Percentiles rank a stretch among this genome's conserved stretches.
phyloP scores from a whole-genome alignment of 2,797 vertebrate species.

The Pampus argenteus region DNA sequence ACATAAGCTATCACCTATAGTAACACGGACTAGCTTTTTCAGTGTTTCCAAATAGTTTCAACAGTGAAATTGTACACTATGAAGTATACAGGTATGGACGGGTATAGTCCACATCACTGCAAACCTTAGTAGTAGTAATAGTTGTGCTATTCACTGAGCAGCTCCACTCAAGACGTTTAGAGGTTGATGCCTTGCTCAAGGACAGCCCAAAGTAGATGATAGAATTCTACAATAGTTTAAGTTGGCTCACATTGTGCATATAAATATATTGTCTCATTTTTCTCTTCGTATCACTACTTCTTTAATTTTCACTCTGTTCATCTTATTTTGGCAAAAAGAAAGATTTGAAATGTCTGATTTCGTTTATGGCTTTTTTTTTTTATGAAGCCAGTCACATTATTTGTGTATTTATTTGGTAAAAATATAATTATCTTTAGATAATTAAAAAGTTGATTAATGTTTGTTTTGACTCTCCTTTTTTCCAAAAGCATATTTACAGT shows the following conservation, averaged over 20 bases:
- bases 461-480: background rate
- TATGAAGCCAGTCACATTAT: background rate
- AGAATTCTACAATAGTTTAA: no score
- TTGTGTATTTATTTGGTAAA: background rate
- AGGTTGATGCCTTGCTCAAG: slow-evolving; percentile 41
- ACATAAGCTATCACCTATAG: background rate
- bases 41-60: slow-evolving; percentile 11
- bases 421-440: background rate
- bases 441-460: slow-evolving; percentile 1
- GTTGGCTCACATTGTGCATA: no score
- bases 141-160: slow-evolving; percentile 13
- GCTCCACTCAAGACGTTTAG: slow-evolving; percentile 5
- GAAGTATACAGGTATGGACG: background rate
- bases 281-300: background rate
- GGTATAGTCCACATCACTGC: background rate
- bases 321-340: no score
- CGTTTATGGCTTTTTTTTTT: background rate
- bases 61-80: background rate
- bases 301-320: background rate
- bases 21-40: slow-evolving; percentile 1
- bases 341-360: background rate
- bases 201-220: no score
- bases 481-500: background rate
- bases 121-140: background rate
- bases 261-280: background rate